Conservation (phyloP, 2,797 vertebrate genomes). For the Cheirogaleus major region DNA sequence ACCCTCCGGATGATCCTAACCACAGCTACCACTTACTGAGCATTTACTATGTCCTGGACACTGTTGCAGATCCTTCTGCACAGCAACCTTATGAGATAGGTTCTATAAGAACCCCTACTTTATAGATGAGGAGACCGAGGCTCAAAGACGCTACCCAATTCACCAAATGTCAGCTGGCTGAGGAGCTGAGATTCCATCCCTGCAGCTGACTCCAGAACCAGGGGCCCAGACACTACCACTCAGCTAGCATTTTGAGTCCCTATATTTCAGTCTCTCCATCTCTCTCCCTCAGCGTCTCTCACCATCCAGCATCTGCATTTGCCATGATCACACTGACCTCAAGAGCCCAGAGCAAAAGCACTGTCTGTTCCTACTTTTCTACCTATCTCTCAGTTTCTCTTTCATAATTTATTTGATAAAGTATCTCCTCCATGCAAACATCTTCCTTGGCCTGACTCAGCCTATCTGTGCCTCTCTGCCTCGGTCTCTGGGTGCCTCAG, state of each 20-base stretch:
- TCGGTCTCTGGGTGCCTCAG: not conserved
- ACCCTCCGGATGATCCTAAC: not conserved
- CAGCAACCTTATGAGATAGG: not conserved
- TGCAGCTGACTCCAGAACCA: not conserved
- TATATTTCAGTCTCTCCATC: not conserved
- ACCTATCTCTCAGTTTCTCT: not conserved
- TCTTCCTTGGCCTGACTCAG: not conserved
- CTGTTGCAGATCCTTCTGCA: not conserved
- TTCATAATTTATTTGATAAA: not conserved
- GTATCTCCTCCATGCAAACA: not conserved
- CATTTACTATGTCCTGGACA: not conserved
- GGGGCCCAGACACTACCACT: rapidly evolving
- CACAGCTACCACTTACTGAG: rapidly evolving
- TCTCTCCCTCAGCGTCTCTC: not conserved
- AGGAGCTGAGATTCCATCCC: not conserved
- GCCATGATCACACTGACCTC: not conserved
- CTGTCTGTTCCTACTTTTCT: not conserved
- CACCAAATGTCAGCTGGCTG: not conserved
- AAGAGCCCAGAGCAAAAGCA: not conserved
- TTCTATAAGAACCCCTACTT: not conserved
- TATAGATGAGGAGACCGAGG: not conserved
- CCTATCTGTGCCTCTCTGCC: not conserved
- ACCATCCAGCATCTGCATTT: not conserved
- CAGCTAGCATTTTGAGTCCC: not conserved
- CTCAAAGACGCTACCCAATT: not conserved